Percentiles rank a stretch among this genome's conserved stretches.
These are phyloP conservation scores for Aphelenchoides avenae DNA, from an alignment of 1,140 invertebrate genomes.

Conservation along the genomic window DNA sequence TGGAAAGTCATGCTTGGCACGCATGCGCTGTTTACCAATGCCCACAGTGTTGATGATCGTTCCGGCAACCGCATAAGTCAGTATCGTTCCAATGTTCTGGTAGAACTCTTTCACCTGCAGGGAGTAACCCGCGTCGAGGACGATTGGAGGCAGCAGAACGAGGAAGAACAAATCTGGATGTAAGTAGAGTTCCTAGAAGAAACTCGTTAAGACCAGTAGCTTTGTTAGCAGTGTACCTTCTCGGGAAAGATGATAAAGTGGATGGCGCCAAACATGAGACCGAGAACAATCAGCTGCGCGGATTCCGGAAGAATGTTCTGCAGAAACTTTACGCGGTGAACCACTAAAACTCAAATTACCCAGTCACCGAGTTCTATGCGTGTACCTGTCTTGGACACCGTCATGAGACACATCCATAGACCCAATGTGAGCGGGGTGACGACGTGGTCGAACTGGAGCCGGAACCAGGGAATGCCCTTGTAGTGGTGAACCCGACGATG, in stretches of 20 bases:
- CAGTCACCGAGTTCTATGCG: neutral
- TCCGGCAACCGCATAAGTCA: conserved; percentile 83
- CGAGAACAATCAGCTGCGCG: conserved; percentile 49
- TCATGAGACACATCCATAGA: conserved; percentile 35
- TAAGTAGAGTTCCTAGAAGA: conserved; percentile 24
- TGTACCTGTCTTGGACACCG: conserved; percentile 27
- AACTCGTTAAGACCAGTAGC: conserved; percentile 10
- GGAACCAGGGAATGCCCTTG: no score
- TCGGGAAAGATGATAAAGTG: conserved; percentile 41
- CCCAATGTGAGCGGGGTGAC: conserved; percentile 33
- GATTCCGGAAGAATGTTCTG: conserved; percentile 63
- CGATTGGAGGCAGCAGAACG: conserved; percentile 66
- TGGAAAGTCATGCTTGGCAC: neutral
- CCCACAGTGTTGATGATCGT: conserved; percentile 53
- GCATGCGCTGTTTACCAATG: conserved; percentile 17
- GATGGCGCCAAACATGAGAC: conserved; percentile 47
- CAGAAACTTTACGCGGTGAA: conserved; percentile 28
- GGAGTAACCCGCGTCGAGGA: conserved; percentile 92
- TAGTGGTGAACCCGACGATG: no score
- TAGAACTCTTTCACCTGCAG: conserved; percentile 92
- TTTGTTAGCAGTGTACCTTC: conserved; percentile 43
- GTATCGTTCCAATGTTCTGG: conserved; percentile 88
- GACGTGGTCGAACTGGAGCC: conserved; percentile 29
- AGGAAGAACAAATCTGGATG: conserved; percentile 48
- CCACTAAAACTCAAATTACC: conserved; percentile 22